These are phyloP conservation scores for Camponotus pennsylvanicus DNA, from an alignment of 1,140 invertebrate species.

Conservation along the genomic window DNA sequence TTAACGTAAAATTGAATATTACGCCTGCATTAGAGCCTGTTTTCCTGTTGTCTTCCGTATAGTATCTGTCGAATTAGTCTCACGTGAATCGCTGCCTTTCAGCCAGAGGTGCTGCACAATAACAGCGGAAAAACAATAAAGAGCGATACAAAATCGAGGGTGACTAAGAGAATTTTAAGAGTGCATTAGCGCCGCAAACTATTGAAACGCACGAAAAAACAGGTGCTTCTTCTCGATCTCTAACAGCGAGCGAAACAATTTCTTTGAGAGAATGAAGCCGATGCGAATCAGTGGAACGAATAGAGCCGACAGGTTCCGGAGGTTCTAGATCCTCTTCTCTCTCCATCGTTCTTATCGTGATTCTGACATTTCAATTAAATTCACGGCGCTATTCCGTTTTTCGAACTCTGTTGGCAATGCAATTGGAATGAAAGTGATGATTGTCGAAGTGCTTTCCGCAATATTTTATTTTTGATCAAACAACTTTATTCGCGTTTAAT, in stretches of 20 bases:
- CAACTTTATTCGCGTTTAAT: neutral
- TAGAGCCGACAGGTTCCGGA: conserved; percentile 60
- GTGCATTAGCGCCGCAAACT: conserved; percentile 44
- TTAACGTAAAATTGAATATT: conserved; percentile 41
- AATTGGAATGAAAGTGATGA: conserved; percentile 39
- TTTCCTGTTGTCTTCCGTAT: no score
- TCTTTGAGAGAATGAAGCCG: conserved; percentile 58
- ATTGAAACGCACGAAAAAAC: conserved; percentile 52
- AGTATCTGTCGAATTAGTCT: conserved; percentile 33
- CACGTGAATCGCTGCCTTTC: conserved; percentile 36
- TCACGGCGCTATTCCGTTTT: conserved; percentile 46
- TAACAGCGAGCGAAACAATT: conserved; percentile 51
- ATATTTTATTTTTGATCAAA: conserved; percentile 24
- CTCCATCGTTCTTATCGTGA: conserved; percentile 57
- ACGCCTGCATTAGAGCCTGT: neutral
- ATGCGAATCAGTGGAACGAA: conserved; percentile 58
- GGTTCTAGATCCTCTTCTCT: conserved; percentile 61
- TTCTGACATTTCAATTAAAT: conserved; percentile 76
- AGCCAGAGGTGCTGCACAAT: conserved; percentile 26
- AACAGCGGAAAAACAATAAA: conserved; percentile 39
- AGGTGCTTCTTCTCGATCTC: conserved; percentile 46
- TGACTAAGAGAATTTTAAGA: conserved; percentile 53
- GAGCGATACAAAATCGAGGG: conserved; percentile 39
- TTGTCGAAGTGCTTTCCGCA: neutral
- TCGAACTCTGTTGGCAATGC: conserved; percentile 5